Base-by-base conservation (phyloP, 2,888 invertebrate species). In the Caenorhabditis drosophilae region DNA sequence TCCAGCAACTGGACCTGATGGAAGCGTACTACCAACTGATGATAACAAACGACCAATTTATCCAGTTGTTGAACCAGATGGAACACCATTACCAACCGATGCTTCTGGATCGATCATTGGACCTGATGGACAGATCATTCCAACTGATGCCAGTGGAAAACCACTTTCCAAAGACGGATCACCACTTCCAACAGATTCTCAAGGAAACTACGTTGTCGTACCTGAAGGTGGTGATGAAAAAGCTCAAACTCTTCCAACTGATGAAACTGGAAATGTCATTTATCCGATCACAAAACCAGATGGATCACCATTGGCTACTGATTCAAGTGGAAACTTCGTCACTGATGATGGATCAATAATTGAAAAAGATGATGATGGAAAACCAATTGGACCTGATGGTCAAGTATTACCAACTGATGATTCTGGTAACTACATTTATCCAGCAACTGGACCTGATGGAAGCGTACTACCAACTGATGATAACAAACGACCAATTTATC, bases 91-190 rank as follows among this genome's bases (percentile, higher is more conserved):
- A 18, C 58, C 36, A 9, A 68, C 52, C 12, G 67, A 67, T 42
- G 42, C 49, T 31, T 23, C 35, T 25, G 51, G 56, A 31, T 44
- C 52, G 0, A 45, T 66, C 3, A 40, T 50, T 22, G 67, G 61
- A 12, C 63, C 64, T n/a, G 63, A 71, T 27, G 69, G 71, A 41
- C 36, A 59, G 34, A 57, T 61, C 1, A 23, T 76, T 18, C 67
- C 58, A 12, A 52, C 51, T 15, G 52, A 58, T 25, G 9, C 18
- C 2, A 1, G 11, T 3, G 58, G 51, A 50, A 57, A 50, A 45
- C 48, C 48, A 1, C 20, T 68, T n/a, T 52, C 44, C 7, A 38
- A 40, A 12, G 48, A 63, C 40, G 70, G 70, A 23, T 35, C 44
- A 2, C 40, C 52, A 15, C 47, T 73, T 34, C 72, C 72, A 20